Evolutionary conservation across 2,113 vertebrate species (phyloP).

Genomic region (Trichomycterus rosablanca): DNA sequence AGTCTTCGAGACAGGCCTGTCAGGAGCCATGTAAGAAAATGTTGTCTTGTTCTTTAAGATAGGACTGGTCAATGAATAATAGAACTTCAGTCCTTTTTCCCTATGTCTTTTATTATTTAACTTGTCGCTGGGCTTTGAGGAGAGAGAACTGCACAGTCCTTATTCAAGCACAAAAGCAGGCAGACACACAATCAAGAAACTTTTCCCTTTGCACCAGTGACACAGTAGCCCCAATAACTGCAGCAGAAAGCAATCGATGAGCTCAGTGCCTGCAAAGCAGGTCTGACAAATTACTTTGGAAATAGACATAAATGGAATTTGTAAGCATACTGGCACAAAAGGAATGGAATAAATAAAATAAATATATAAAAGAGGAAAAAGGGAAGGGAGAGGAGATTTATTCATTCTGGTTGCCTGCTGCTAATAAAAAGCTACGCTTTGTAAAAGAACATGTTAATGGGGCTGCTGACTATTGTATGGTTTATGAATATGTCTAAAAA

Average conservation of each 20-base stretch:
- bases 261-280: constrained; percentile 45
- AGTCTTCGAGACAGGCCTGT: not conserved
- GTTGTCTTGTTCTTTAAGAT: not conserved
- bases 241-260: constrained; percentile 46
- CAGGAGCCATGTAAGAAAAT: no score
- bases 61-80: no score
- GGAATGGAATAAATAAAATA: constrained; percentile 2
- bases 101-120: constrained; percentile 1
- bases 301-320: constrained; percentile 46
- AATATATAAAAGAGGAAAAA: no score
- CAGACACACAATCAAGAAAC: constrained; percentile 23
- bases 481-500: no score
- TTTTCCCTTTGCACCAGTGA: constrained; percentile 12
- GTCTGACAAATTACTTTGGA: constrained; percentile 45
- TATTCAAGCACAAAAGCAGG: not conserved
- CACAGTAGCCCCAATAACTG: constrained; percentile 48
- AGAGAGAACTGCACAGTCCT: constrained; percentile 10
- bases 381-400: constrained; percentile 17
- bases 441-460: not conserved
- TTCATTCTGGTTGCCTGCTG: constrained; percentile 27
- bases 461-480: not conserved
- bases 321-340: constrained; percentile 24
- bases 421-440: constrained; percentile 26
- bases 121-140: not conserved
- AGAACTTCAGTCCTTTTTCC: not conserved